phyloP scores from a whole-genome alignment of 2,113 vertebrate genomes.

The Dicerorhinus sumatrensis region DNA sequence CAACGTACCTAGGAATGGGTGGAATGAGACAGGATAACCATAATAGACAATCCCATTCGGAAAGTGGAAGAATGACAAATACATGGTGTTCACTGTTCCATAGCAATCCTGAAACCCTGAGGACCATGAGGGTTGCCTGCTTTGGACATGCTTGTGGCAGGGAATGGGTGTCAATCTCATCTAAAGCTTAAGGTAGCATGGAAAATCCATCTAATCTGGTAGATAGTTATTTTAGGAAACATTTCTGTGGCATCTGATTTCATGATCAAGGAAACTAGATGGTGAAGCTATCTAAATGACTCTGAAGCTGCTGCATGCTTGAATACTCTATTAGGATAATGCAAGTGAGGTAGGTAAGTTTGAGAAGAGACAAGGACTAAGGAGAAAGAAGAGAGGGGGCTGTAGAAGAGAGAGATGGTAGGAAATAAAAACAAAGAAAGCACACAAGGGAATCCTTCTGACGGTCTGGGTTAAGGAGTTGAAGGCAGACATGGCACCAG shows the following conservation, averaged over 20 bases:
- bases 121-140: neutral
- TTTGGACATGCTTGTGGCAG: neutral
- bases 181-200: neutral
- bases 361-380: neutral
- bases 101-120: neutral
- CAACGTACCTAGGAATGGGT: neutral
- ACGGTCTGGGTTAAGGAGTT: neutral
- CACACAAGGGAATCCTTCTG: neutral
- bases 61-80: neutral
- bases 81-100: neutral
- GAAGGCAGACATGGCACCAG: neutral
- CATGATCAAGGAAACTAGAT: slow-evolving; percentile 3
- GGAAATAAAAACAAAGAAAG: neutral
- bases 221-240: slow-evolving; percentile 32
- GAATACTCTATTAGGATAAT: neutral
- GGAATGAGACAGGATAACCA: neutral
- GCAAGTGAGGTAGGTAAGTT: neutral
- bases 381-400: neutral
- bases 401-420: neutral
- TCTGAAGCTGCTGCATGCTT: slow-evolving; percentile 14
- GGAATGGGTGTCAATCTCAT: neutral
- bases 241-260: neutral
- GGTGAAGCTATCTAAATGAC: slow-evolving; percentile 2
- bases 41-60: neutral
- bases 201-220: neutral